Evolutionary conservation across 1,140 invertebrate genomes (phyloP).

Genomic region (Centruroides sculpturatus): DNA sequence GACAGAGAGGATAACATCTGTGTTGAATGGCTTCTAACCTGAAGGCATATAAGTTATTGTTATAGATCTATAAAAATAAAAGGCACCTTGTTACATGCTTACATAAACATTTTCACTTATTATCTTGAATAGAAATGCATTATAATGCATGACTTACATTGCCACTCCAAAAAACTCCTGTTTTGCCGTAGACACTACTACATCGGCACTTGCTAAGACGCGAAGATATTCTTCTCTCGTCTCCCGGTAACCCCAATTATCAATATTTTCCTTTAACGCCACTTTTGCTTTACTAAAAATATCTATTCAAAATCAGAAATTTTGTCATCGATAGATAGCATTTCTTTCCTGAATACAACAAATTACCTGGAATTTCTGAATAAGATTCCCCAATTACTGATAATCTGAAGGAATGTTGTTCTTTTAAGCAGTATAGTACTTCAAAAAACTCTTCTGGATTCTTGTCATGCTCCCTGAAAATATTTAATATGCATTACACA

Average conservation of each 20-base stretch:
- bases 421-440: conserved; percentile 38
- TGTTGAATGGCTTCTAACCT: conserved; percentile 50
- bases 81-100: too few species aligned
- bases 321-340: neutral
- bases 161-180: conserved; percentile 64
- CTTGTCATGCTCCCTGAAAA: conserved; percentile 58
- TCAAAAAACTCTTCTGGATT: conserved; percentile 48
- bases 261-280: conserved; percentile 37
- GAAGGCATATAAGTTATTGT: conserved; percentile 3
- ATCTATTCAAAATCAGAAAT: conserved; percentile 13
- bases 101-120: too few species aligned
- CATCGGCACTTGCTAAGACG: conserved; percentile 39
- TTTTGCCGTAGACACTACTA: conserved; percentile 53
- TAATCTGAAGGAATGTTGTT: conserved; percentile 40
- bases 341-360: neutral
- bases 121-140: too few species aligned
- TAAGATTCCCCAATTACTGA: conserved; percentile 47
- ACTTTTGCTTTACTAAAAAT: conserved; percentile 37
- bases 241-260: conserved; percentile 43
- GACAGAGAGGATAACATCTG: conserved; percentile 51
- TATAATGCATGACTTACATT: conserved; percentile 34
- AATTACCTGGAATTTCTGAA: conserved; percentile 36
- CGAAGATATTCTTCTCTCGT: conserved; percentile 42
- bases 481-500: neutral
- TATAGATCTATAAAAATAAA: too few species aligned